These are phyloP conservation scores for Spinus pinus DNA, from an alignment of 2,797 vertebrate genomes.

Conservation along the genomic window DNA sequence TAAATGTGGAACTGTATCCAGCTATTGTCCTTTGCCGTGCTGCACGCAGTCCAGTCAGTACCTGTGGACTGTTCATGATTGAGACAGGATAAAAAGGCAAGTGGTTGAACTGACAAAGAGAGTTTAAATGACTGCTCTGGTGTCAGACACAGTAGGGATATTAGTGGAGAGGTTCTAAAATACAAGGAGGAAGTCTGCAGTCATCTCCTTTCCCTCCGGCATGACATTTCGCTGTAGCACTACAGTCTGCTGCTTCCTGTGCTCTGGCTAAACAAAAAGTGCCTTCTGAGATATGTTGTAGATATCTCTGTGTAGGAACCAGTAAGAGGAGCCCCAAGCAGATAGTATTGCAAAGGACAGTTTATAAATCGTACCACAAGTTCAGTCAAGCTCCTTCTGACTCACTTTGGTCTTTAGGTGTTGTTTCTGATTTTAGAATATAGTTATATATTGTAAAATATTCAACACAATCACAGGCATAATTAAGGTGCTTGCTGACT, in stretches of 20 bases:
- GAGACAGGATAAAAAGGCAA: not conserved
- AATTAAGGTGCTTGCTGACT: not conserved
- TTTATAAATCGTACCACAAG: not conserved
- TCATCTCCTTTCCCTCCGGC: not conserved
- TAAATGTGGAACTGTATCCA: not conserved
- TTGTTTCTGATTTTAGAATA: not conserved
- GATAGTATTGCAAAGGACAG: not conserved
- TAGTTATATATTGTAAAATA: not conserved
- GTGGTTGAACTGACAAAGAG: not conserved
- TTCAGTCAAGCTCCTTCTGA: not conserved
- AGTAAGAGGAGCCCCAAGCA: not conserved
- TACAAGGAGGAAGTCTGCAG: not conserved
- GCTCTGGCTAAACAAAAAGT: not conserved
- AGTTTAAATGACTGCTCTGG: not conserved
- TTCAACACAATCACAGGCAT: not conserved
- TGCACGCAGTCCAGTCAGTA: not conserved
- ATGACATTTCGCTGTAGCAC: not conserved
- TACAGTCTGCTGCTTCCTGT: not conserved
- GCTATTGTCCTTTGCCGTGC: not conserved
- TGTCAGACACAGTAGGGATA: not conserved
- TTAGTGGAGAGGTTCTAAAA: not conserved
- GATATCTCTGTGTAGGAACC: not conserved
- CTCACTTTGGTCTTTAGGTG: not conserved
- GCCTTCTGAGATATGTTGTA: not conserved
- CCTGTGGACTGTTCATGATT: not conserved